Evolutionary conservation across 2,888 invertebrate genomes (phyloP), one percentile per base, ranked within the genome.

Genomic region (Embidobia sp.): DNA sequence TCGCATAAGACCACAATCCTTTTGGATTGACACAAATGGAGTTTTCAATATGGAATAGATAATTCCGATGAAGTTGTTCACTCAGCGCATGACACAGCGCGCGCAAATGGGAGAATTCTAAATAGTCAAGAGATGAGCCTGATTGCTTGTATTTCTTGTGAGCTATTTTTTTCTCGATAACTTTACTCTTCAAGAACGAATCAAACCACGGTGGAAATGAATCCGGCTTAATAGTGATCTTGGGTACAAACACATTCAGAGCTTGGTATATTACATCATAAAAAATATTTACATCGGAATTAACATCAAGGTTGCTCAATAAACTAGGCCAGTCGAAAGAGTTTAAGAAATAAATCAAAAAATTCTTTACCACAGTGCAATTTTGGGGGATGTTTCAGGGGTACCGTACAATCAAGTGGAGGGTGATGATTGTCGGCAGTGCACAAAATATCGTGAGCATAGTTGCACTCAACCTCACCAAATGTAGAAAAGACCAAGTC

Each of bases 141-240:
- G n/a, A n/a, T n/a, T n/a, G n/a, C n/a, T n/a, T n/a, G n/a, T n/a
- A n/a, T n/a, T n/a, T n/a, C n/a, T n/a, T n/a, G n/a, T n/a, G n/a
- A n/a, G n/a, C n/a, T n/a, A n/a, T n/a, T n/a, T n/a, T n/a, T n/a
- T n/a, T n/a, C n/a, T n/a, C n/a, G n/a, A n/a, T n/a, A n/a, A n/a
- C n/a, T n/a, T n/a, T n/a, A n/a, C n/a, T n/a, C 13, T 11, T 44
- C 4, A 44, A 1, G 3, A 5, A 2, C 1, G 22, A 22, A 10
- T 44, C 13, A 8, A 48, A 29, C 46, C 46, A 48, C 0, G 46
- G 46, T 8, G 27, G 46, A 15, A n/a, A 48, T 7, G 27, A 2
- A 1, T 27, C 26, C 8, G 5, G 13, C n/a, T n/a, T n/a, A n/a
- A 0, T 19, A 4, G 15, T 48, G 4, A 4, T 11, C 10, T 11